A percentile compares a stretch with the other conserved stretches of the same genome.
These are phyloP conservation scores for Monopterus albus DNA, from an alignment of 2,113 vertebrate genomes.

Conservation along the genomic window DNA sequence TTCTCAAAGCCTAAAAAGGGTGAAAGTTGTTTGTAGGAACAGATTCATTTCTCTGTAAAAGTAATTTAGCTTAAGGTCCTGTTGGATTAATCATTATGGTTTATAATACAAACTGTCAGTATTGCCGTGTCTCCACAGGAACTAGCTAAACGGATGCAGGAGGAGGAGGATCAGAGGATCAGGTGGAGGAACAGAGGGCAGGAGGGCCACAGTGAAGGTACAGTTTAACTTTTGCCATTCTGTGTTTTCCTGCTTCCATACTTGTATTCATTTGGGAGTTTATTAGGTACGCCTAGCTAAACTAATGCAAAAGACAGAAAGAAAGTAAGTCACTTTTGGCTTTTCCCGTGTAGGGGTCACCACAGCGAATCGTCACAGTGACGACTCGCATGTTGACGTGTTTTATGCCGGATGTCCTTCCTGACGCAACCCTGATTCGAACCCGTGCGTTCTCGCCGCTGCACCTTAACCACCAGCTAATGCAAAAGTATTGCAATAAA, in stretches of 20 bases:
- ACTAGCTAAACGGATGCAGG: slow-evolving; percentile 83
- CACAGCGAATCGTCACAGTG: too few species aligned
- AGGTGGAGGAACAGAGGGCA: slow-evolving; percentile 57
- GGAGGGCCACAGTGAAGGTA: slow-evolving; percentile 69
- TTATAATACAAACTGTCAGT: neutral
- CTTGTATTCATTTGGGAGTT: too few species aligned
- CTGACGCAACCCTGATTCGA: too few species aligned
- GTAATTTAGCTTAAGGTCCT: neutral
- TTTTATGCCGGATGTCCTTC: too few species aligned
- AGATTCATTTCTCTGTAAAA: neutral
- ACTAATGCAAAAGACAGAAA: too few species aligned
- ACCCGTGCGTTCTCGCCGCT: too few species aligned
- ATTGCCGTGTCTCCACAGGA: slow-evolving; percentile 69
- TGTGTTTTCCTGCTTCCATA: neutral
- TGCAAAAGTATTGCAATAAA: too few species aligned
- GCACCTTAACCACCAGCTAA: too few species aligned
- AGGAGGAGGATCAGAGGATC: slow-evolving; percentile 78
- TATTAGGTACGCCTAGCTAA: too few species aligned
- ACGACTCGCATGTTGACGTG: too few species aligned
- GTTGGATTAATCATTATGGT: neutral
- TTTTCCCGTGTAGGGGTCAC: too few species aligned
- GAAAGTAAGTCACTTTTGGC: too few species aligned
- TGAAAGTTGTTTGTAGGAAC: neutral
- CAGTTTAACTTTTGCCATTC: neutral
- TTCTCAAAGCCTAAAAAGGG: neutral